Evolutionary conservation across 2,888 invertebrate species (phyloP), one percentile per base, ranked within the genome.

Genomic region (Ypsolopha scabrella): DNA sequence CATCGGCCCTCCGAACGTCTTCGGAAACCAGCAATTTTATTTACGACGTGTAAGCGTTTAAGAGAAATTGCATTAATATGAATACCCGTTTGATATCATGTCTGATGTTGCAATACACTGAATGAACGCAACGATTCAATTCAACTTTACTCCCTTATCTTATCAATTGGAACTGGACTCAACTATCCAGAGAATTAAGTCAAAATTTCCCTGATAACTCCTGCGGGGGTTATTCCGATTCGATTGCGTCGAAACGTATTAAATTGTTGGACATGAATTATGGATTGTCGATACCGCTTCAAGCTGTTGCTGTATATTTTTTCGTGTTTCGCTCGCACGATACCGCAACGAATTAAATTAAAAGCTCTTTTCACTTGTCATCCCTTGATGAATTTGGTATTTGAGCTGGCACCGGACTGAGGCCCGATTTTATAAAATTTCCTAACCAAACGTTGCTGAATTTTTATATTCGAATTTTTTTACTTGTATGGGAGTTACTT

Each of bases 191-290:
- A 55, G 53, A 54, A 67, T 74, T 79, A 69, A 70, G 80, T 64
- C 57, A 66, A 55, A 61, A 68, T 70, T 79, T 62, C 68, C 54
- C 57, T 67, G 69, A 60, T 62, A 58, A 57, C 53, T 55, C 50
- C 51, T 51, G 57, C 53, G 57, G 57, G 64, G 67, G 61, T 69
- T 76, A 71, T 62, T 67, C 61, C 65, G 59, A 61, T 67, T 63
- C 55, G 55, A 57, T 59, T 60, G 60, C 59, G 65, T 66, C 60
- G 67, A 74, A 73, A 75, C 71, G 77, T 85, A 86, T 86, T 81
- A 85, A 85, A 86, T 83, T 86, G 85, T 85, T 75, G 75, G 81
- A 83, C 86, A 86, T 86, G 85, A 86, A 86, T 86, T 85, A 86
- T 86, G 83, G 83, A 86, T 86, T 86, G 85, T 85, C 86, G 86